Evolutionary conservation across 2,113 vertebrate species (phyloP).

Genomic region (Erythrolamprus reginae): DNA sequence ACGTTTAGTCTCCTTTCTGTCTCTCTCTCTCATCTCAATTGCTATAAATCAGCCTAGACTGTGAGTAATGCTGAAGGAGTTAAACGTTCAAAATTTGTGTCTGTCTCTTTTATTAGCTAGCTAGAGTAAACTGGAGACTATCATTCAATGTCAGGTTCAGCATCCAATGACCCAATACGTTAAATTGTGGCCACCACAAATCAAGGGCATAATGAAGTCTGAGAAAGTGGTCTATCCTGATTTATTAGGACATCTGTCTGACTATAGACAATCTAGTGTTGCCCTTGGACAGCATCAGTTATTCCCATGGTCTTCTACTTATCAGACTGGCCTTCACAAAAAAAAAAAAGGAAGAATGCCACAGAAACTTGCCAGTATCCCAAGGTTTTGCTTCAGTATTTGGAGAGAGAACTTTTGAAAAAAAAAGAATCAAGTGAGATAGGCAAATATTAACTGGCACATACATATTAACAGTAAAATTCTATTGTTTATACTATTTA

Average conservation of each 20-base stretch:
- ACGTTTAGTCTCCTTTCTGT: conserved; percentile 38
- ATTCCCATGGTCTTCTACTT: conserved; percentile 56
- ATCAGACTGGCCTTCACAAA: not conserved
- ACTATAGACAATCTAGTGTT: conserved; percentile 42
- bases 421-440: not conserved
- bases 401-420: not conserved
- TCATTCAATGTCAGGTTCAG: conserved; percentile 64
- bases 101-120: conserved; percentile 49
- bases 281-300: conserved; percentile 22
- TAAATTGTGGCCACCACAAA: conserved; percentile 57
- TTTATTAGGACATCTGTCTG: conserved; percentile 63
- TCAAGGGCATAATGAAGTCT: conserved; percentile 60
- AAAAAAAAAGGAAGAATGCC: conserved; percentile 39
- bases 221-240: conserved; percentile 50
- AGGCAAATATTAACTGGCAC: not conserved
- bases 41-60: conserved; percentile 50
- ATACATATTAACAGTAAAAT: not conserved
- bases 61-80: conserved; percentile 37
- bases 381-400: not conserved
- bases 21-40: conserved; percentile 1
- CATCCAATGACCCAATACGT: conserved; percentile 47
- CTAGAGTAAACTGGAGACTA: conserved; percentile 27
- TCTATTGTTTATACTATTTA: not conserved
- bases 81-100: conserved; percentile 49
- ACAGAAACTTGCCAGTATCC: conserved; percentile 29